Evolutionary conservation across 2,888 invertebrate species (phyloP).

Genomic region (Drosophila lacicola): DNA sequence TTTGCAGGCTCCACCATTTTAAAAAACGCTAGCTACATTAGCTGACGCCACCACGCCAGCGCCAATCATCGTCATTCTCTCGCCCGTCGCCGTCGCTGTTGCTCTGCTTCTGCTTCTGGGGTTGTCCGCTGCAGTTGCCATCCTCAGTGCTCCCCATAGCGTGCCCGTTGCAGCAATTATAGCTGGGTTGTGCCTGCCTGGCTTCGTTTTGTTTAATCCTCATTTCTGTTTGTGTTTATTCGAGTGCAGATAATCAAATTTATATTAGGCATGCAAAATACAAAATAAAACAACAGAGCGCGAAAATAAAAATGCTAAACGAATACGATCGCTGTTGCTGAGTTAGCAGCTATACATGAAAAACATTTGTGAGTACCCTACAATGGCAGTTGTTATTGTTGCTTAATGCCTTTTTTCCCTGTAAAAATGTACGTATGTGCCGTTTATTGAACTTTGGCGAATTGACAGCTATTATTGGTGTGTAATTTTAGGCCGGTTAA

Average conservation of each 20-base stretch:
- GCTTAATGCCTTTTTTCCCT: conserved; percentile 17
- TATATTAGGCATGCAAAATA: conserved; percentile 71
- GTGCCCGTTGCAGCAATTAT: conserved; percentile 52
- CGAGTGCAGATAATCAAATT: conserved; percentile 74
- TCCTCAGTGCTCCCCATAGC: conserved; percentile 55
- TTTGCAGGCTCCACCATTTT: conserved; percentile 74
- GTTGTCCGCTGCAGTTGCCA: conserved; percentile 30
- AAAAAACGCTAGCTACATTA: conserved; percentile 54
- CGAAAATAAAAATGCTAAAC: conserved; percentile 58
- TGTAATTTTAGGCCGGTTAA: conserved; percentile 41
- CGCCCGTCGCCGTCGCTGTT: conserved; percentile 49
- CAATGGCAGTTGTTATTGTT: conserved; percentile 29
- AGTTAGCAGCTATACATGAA: conserved; percentile 45
- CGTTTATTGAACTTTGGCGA: conserved; percentile 71
- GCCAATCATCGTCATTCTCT: conserved; percentile 68
- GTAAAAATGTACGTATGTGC: conserved; percentile 24
- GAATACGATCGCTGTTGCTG: conserved; percentile 52
- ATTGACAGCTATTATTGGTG: conserved; percentile 53
- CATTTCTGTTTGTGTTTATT: conserved; percentile 58
- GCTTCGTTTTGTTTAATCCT: conserved; percentile 44
- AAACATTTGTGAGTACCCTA: conserved; percentile 45
- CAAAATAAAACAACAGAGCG: conserved; percentile 21
- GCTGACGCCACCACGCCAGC: conserved; percentile 72
- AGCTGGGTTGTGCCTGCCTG: conserved; percentile 40
- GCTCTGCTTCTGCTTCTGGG: conserved; percentile 39